Base-by-base conservation (phyloP, 1,140 invertebrate species). In the Pentalonia nigronervosa region DNA sequence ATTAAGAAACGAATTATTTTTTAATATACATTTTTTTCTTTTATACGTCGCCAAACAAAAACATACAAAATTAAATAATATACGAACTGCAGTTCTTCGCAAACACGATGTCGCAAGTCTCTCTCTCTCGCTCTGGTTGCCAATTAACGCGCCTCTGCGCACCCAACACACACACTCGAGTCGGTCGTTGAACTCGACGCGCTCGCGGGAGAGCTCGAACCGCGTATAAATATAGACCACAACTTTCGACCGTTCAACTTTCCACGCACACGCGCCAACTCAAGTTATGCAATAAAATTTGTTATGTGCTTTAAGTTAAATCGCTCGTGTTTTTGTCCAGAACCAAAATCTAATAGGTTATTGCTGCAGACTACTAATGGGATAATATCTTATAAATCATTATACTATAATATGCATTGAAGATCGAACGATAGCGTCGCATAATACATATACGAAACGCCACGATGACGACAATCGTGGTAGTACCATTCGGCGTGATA, bases 101-200 rank as follows among this genome's bases (percentile, higher is more conserved):
- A 60, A 91, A 91, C 56, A 45, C 50, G 34, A 23, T 4, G 48
- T 30, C 34, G 56, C n/a, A 41, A n/a, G 36, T 83, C n/a, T 48
- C 60, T 76, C 60, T 76, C 60, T 90, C 56, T 81, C 45, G n/a
- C 67, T 36, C 47, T 6, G 76, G 91, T 93, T 93, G 91, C 91
- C 91, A 86, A 93, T 93, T 92, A 92, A 92, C 83, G 91, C 45
- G 36, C 23, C 88, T 36, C 36, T 23, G 88, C 48, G 91, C 91
- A 86, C 91, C 91, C 91, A 93, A 84, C 34, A 50, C 53, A 84
- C 6, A 76, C 47, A 53, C 81, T 45, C 45, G 48, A 86, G 48
- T 67, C 91, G 91, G 91, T 93, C 91, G 34, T 93, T 93, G 91
- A 93, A 93, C 91, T 93, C 91, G 81, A 86, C 91, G 47, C 81